Conservation (phyloP, 2,888 invertebrate genomes). For the Synergus itoensis region DNA sequence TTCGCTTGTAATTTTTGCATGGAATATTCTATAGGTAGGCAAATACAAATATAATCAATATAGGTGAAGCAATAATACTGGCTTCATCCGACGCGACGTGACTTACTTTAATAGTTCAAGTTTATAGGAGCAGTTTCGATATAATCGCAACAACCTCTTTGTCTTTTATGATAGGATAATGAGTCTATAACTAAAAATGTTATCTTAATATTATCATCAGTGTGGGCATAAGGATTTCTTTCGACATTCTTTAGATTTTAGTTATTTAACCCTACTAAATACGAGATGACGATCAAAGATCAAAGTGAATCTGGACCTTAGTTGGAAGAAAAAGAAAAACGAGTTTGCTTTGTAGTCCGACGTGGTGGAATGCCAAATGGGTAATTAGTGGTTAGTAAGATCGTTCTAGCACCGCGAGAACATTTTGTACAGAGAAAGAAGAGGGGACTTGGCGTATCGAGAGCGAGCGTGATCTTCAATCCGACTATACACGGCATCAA, state of each 20-base stretch:
- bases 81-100: no score
- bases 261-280: not conserved
- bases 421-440: conserved; percentile 44
- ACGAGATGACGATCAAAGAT: not conserved
- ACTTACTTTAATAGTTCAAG: no score
- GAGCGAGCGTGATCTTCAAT: conserved; percentile 71
- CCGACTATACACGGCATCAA: conserved; percentile 69
- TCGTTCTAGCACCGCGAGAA: conserved; percentile 37
- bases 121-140: no score
- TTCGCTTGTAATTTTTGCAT: no score
- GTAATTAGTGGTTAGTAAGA: conserved; percentile 33
- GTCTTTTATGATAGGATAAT: not conserved
- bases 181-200: not conserved
- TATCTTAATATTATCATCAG: not conserved
- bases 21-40: no score
- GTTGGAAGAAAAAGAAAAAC: conserved; percentile 1
- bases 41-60: no score
- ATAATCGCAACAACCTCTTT: no score
- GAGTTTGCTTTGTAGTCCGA: not conserved
- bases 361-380: conserved; percentile 37
- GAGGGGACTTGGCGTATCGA: conserved; percentile 60
- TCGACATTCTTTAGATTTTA: not conserved
- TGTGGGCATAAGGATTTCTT: not conserved
- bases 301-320: not conserved
- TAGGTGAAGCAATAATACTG: no score